phyloP scores from a whole-genome alignment of 2,113 vertebrate species.

The Trinectes maculatus region DNA sequence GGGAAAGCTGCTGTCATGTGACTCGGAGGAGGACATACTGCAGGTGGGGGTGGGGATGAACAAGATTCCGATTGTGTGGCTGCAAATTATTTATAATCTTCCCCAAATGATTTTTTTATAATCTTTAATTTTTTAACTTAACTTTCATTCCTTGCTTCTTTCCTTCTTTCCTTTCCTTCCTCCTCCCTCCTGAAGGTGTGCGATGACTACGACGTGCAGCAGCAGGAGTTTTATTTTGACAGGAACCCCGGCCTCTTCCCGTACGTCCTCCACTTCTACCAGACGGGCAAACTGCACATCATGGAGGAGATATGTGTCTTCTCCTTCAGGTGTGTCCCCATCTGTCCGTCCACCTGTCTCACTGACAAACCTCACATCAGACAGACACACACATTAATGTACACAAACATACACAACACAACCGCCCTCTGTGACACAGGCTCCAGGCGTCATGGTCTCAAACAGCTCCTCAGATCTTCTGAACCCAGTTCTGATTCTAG shows the following conservation, averaged over 20 bases:
- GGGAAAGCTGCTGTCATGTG: slow-evolving; percentile 91
- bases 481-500: too few species aligned
- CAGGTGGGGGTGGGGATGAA: slow-evolving; percentile 71
- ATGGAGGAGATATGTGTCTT: slow-evolving; percentile 98
- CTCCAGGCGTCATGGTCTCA: too few species aligned
- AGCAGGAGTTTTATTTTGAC: slow-evolving; percentile 96
- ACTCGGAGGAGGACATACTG: slow-evolving; percentile 92
- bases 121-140: fast-evolving
- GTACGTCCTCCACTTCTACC: slow-evolving; percentile 95
- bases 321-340: slow-evolving; percentile 84
- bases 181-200: slow-evolving; percentile 81
- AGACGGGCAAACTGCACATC: slow-evolving; percentile 94
- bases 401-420: too few species aligned
- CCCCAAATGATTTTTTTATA: too few species aligned
- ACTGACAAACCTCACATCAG: not conserved
- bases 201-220: slow-evolving; percentile 94
- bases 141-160: not conserved
- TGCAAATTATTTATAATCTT: too few species aligned
- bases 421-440: too few species aligned
- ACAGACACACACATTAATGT: too few species aligned
- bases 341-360: not conserved
- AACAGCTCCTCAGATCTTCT: too few species aligned
- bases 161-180: too few species aligned
- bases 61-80: too few species aligned
- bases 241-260: slow-evolving; percentile 93